Evolutionary conservation across 2,888 invertebrate genomes (phyloP).

Genomic region (Nephrotoma guestfalica): DNA sequence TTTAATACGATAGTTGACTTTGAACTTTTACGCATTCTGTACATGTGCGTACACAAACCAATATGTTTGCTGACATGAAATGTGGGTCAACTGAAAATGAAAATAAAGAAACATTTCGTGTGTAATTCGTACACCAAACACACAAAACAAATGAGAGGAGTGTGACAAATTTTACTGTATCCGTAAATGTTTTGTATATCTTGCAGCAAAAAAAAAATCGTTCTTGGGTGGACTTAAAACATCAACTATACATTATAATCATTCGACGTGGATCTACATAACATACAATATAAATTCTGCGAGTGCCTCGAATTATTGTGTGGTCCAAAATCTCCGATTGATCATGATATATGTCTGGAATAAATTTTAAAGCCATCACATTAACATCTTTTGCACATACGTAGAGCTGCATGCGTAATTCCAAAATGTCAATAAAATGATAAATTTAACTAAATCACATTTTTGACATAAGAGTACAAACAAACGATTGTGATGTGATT

Average conservation of each 20-base stretch:
- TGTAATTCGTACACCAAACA: not conserved
- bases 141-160: not conserved
- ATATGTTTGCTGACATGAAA: not conserved
- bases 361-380: not conserved
- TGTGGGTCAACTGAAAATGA: not conserved
- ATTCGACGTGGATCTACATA: not conserved
- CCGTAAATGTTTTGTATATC: not conserved
- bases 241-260: not conserved
- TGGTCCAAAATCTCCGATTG: not conserved
- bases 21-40: not conserved
- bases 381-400: not conserved
- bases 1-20: not conserved
- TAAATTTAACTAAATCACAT: not conserved
- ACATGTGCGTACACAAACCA: not conserved
- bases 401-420: not conserved
- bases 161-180: not conserved
- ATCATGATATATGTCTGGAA: not conserved
- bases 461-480: not conserved
- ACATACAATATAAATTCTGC: too few relatives aligned
- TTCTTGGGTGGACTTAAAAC: not conserved
- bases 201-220: not conserved
- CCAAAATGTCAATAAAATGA: not conserved
- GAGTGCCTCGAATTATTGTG: not conserved
- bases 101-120: not conserved
- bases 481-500: not conserved